Base-by-base conservation (phyloP, 2,797 vertebrate species). In the Mus spretus region DNA sequence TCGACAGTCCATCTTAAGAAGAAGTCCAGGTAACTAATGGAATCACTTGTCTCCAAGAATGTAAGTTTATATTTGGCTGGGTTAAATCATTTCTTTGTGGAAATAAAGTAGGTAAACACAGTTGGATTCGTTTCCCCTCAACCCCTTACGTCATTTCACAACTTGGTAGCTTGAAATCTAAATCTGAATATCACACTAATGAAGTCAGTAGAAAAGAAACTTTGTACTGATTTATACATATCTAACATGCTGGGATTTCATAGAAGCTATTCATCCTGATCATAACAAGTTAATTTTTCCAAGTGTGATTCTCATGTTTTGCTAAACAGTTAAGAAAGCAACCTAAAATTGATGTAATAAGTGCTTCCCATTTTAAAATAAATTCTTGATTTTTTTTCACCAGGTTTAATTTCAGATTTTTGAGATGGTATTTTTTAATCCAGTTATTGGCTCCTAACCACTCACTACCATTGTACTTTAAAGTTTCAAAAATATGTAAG, bases 1-100 rank as follows among this genome's bases (percentile, higher is more conserved):
- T 97, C 99, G 99, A 96, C 98, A 99, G 83, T 99, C 99, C 28
- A 99, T 99, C 97, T 98, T 99, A 92, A 99, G 97, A 97, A 99
- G 98, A 98, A 98, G 98, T 13, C 96, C 98, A 98, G 99, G 99
- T 99, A 98, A 99, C 89, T 77, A 92, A 96, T 93, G 28, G 44
- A 96, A 61, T 65, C 79, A 59, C 63, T 83, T 93, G 17, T 19
- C 77, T 93, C 86, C 20, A 85, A 79, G 89, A 79, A 50, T 86
- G 8, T 90, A 74, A 74, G 37, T 83, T 24, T 85, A 90, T 37
- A 72, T 82, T 85, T 90, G 77, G 19, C 9, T 37, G 11, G 3
- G 4, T 17, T 94, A 96, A 88, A 57, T 89, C 93, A 70, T 55
- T 88, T 90, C 63, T 10, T 5, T 80, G 9, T 40, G 14, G 65